Percentiles rank a stretch among this genome's conserved stretches.
phyloP scores from a whole-genome alignment of 1,140 invertebrate species.

The Calephelis nemesis region DNA sequence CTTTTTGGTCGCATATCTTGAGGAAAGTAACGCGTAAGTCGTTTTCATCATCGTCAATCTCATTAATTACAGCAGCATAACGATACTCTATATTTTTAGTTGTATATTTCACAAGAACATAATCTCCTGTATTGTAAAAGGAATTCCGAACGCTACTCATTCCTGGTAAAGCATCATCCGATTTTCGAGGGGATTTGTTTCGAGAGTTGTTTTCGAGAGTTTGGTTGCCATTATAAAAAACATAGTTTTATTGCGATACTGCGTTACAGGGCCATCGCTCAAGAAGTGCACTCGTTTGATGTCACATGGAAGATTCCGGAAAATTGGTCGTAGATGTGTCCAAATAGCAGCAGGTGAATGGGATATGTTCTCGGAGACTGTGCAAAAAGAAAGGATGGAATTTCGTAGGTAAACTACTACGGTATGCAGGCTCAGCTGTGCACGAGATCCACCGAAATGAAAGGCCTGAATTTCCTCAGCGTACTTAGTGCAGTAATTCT shows the following conservation, averaged over 20 bases:
- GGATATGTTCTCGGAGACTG: background rate
- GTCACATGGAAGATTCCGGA: background rate
- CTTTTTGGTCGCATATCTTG: no score
- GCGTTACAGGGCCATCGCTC: no score
- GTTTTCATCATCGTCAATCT: no score
- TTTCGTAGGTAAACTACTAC: constrained; percentile 1
- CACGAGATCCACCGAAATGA: constrained; percentile 25
- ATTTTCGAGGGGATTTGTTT: background rate
- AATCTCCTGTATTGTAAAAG: no score
- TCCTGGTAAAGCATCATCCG: background rate
- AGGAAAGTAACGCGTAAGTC: no score
- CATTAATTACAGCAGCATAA: no score
- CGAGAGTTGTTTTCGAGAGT: background rate
- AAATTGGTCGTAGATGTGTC: background rate
- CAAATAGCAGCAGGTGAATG: constrained; percentile 1
- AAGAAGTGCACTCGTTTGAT: background rate
- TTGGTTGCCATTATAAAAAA: constrained; percentile 1
- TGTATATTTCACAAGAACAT: no score
- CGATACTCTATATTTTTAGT: no score
- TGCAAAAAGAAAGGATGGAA: background rate
- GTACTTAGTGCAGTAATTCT: constrained; percentile 25
- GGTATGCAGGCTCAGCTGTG: constrained; percentile 22
- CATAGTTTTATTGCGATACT: background rate
- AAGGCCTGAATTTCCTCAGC: constrained; percentile 28
- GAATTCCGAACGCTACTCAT: no score